Base-by-base conservation (phyloP, 2,113 vertebrate species). In the Mobula hypostoma region DNA sequence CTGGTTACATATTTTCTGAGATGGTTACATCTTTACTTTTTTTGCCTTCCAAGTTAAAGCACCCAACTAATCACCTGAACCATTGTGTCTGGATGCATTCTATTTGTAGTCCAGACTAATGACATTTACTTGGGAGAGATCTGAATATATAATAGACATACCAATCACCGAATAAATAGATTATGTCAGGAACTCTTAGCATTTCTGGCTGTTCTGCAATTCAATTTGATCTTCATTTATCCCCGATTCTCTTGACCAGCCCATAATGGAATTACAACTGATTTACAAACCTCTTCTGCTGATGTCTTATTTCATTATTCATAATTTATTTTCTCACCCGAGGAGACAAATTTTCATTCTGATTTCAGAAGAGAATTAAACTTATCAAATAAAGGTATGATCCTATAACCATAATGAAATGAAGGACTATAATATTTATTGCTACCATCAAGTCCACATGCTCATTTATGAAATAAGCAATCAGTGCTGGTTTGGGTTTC, bases 141-240 rank as follows among this genome's bases (percentile, higher is more conserved):
- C n/a, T 90, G 29, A 66, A 74, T 93, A 48, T 93, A 68, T 72
- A 74, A 72, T 56, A 29, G 91, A 93, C 19, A 5, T 93, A n/a
- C 36, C 68, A 72, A 48, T 29, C 40, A 76, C 70, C 1, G 19
- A 72, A 72, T 72, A 93, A 93, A 76, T 76, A 15, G 68, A 74
- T 93, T 11, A 70, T 74, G 91, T 21, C 70, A 93, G 70, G 5
- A 56, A 70, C 40, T 11, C n/a, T 76, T 93, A 11, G 74, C 24
- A 93, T 48, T 72, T 48, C 14, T 56, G 7, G 32, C 70, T 24
- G 2, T 48, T 72, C 27, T 74, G 36, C 68, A 88, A 66, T 66
- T 29, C 9, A 72, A 93, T 93, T 93, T 93, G 70, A 56, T 70
- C 91, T 90, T 72, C 70, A 70, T 92, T 74, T 93, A 72, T 93